Evolutionary conservation across 2,113 vertebrate species (phyloP).

Genomic region (Bagarius yarrelli): DNA sequence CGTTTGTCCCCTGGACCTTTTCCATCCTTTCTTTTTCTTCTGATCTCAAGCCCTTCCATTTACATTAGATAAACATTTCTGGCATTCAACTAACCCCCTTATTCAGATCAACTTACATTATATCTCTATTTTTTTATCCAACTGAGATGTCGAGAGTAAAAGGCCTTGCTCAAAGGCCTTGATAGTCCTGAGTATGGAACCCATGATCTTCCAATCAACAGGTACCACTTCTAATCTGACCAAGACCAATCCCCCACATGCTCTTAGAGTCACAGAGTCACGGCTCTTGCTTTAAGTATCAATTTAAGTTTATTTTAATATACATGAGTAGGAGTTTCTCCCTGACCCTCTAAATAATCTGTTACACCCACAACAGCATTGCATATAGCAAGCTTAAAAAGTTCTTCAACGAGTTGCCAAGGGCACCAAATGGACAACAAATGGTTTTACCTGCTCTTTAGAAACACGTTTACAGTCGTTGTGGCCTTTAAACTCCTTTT

Average conservation of each 20-base stretch:
- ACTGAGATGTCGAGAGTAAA: too few species aligned
- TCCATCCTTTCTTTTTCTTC: neutral
- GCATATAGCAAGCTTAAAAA: neutral
- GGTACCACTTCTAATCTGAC: too few species aligned
- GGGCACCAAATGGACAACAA: neutral
- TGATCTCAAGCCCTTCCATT: neutral
- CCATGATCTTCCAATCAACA: too few species aligned
- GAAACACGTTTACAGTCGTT: neutral
- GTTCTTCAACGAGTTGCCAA: neutral
- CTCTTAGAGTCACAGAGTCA: neutral
- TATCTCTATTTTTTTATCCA: too few species aligned
- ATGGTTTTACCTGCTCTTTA: neutral
- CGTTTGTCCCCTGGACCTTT: neutral
- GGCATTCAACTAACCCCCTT: too few species aligned
- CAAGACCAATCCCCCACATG: neutral
- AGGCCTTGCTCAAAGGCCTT: too few species aligned
- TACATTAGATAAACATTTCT: too few species aligned
- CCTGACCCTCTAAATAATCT: neutral
- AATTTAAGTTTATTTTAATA: neutral
- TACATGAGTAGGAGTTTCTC: neutral
- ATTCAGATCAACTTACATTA: too few species aligned
- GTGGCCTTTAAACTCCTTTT: neutral
- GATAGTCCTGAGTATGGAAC: too few species aligned
- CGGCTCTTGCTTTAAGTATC: neutral
- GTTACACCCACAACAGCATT: neutral